A percentile compares a stretch with the other conserved stretches of the same genome.
These are phyloP conservation scores for Autographa pulchrina DNA, from an alignment of 2,888 invertebrate genomes.

Conservation along the genomic window DNA sequence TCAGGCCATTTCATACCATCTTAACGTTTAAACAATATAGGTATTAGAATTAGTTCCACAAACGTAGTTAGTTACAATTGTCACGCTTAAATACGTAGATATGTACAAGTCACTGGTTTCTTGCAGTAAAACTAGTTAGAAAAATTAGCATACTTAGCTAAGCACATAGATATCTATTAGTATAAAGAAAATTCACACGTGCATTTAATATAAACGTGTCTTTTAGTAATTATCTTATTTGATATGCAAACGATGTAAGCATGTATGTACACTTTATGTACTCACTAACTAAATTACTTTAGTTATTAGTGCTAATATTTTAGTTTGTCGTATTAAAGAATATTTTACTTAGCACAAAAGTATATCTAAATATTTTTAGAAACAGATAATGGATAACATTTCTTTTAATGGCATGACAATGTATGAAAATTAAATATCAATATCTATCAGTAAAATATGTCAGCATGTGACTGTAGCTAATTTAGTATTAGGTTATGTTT, in stretches of 20 bases:
- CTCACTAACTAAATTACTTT: neutral
- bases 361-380: too few relatives aligned
- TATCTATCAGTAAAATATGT: too few relatives aligned
- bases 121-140: slow-evolving; percentile 5
- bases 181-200: slow-evolving; percentile 17
- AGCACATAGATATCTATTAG: neutral
- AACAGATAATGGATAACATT: too few relatives aligned
- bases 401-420: too few relatives aligned
- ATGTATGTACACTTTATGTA: slow-evolving; percentile 7
- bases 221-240: slow-evolving; percentile 24
- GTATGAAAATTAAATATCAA: too few relatives aligned
- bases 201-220: slow-evolving; percentile 37
- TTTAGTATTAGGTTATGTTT: too few relatives aligned
- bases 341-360: too few relatives aligned
- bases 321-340: too few relatives aligned
- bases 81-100: neutral
- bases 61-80: neutral
- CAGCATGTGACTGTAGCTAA: too few relatives aligned
- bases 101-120: slow-evolving; percentile 17
- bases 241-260: slow-evolving; percentile 13
- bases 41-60: neutral
- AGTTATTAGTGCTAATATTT: too few relatives aligned
- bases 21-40: neutral
- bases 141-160: slow-evolving; percentile 10
- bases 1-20: neutral